Base-by-base conservation (phyloP, 2,888 invertebrate genomes). In the Girardia tigrina region DNA sequence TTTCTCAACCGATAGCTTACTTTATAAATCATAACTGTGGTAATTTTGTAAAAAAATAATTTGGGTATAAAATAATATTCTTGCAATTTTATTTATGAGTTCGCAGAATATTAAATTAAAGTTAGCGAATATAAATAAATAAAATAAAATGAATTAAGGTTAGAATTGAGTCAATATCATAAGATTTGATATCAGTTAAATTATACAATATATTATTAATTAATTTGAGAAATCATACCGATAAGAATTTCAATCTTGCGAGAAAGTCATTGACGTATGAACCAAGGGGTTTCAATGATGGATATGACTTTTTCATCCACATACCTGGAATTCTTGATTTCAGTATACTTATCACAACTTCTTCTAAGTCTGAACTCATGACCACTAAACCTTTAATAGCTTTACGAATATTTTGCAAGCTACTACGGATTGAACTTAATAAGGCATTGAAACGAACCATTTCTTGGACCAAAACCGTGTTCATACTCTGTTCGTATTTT, bases 251-350 rank as follows among this genome's bases (percentile, higher is more conserved):
- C 12, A 83, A 79, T 73, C 84, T 79, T 23, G 81, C 80, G 29
- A 83, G 79, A 26, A 84, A 80, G 77, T 84, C 84, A 28, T 81
- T 80, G 72, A 84, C 80, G 78, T 84, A 84, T 75, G 82, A 82
- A 16, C 83, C 83, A 6, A 84, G 79, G 36, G 84, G 82, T 77
- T 83, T 84, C 77, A 84, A 78, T 28, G 83, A 83, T 0, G 84
- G 83, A 78, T 84, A 84, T 4, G 83, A 83, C 79, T 83, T 84
- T 27, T 81, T 79, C 28, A 81, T 80, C 84, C 84, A 84, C 81
- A 83, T 80, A 1, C 80, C 80, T 20, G 84, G 84, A 23, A 82
- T 82, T 82, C 83, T 83, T 73, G 83, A 83, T 26, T 83, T 82
- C 80, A 83, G 81, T 83, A 84, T 83, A 77, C 81, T 81, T 77